Evolutionary conservation across 2,888 invertebrate species (phyloP).

Genomic region (Rhyacophila evoluta): DNA sequence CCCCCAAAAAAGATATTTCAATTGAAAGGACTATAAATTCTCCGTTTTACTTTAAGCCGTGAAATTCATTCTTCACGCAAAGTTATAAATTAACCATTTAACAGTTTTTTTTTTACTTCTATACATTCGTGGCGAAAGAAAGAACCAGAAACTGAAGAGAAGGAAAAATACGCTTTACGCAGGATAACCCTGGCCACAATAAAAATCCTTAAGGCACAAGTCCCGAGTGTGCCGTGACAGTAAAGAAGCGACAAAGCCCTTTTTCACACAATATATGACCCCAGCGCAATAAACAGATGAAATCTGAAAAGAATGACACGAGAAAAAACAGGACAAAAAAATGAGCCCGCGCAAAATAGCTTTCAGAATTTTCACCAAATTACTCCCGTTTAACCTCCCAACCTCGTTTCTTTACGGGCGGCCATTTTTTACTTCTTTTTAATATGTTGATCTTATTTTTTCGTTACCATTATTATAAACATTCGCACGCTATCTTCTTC

Average conservation of each 20-base stretch:
- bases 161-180: neutral
- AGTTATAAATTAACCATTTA: slow-evolving; percentile 19
- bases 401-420: slow-evolving; percentile 10
- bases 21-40: neutral
- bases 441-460: slow-evolving; percentile 39
- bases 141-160: neutral
- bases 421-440: slow-evolving; percentile 38
- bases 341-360: slow-evolving; percentile 11
- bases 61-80: slow-evolving; percentile 10
- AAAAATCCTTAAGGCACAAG: slow-evolving; percentile 22
- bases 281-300: slow-evolving; percentile 37
- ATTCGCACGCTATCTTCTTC: slow-evolving; percentile 37
- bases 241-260: slow-evolving; percentile 33
- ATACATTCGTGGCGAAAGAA: neutral
- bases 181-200: slow-evolving; percentile 12
- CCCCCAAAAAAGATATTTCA: neutral
- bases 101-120: neutral
- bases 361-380: slow-evolving; percentile 22
- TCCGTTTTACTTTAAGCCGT: neutral
- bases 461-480: slow-evolving; percentile 33
- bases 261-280: slow-evolving; percentile 37
- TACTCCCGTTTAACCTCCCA: slow-evolving; percentile 22
- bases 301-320: slow-evolving; percentile 38
- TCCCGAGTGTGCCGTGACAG: slow-evolving; percentile 7
- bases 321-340: slow-evolving; percentile 30